Evolutionary conservation across 2,797 vertebrate species (phyloP), one percentile per base, ranked within the genome.

Genomic region (Parauchenoglanis ngamensis): DNA sequence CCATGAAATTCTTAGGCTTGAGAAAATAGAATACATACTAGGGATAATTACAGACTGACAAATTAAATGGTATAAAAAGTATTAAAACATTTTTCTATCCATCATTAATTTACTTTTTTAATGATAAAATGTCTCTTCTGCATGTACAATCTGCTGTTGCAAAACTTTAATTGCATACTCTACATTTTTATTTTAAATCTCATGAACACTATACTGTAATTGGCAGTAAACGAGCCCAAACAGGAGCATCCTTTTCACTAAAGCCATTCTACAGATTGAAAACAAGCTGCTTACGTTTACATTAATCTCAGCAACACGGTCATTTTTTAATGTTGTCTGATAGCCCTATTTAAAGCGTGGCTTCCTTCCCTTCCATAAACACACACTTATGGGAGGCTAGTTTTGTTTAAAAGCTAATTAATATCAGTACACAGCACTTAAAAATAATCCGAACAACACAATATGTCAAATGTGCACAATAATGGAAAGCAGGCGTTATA

Each of bases 371-470:
- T 21, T 78, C 52, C 17, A 77, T 13, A 72, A 35, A 72, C 68
- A n/a, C 25, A 61, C 28, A 40, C 19, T 40, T 2, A 1, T 61
- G 21, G 2, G 56, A 61, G 56, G 56, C 31, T 44, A 59, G 35
- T 54, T 77, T 61, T 61, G 77, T 61, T 44, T 25, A 80, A 80
- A 80, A 61, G 57, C 78, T 44, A n/a, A 80, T 44, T 87, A 21
- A 40, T 76, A 83, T 67, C 23, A 77, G 44, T 44, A 54, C 35
- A 78, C 59, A 40, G 44, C 70, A 65, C 11, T 44, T n/a, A 76
- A 56, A 76, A 52, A 17, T 10, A 63, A 81, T 49, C 4, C n/a
- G 17, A 28, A n/a, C n/a, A 75, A 35, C 13, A 44, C 7, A 72
- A 35, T 52, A 61, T 19, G 8, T 13, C 25, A 77, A 63, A 85